Conservation (phyloP, 2,797 vertebrate species). For the Oreochromis grahami region DNA sequence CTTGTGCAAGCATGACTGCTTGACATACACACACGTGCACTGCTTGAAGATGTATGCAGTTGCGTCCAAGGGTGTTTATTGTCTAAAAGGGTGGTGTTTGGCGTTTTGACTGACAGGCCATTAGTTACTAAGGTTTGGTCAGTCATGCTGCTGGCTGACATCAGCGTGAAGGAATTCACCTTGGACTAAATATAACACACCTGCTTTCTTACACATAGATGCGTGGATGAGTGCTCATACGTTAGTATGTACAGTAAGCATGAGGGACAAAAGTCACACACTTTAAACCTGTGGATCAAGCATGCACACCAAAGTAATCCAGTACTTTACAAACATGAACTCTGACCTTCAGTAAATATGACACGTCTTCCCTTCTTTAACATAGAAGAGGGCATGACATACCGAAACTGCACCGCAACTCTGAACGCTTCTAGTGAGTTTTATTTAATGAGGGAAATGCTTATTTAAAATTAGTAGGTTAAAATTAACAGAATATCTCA, state of each 20-base stretch:
- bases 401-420: background rate
- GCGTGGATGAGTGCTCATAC: background rate
- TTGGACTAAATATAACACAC: conserved; percentile 50
- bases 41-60: background rate
- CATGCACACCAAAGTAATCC: background rate
- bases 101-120: conserved; percentile 53
- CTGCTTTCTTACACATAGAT: background rate
- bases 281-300: background rate
- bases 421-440: background rate
- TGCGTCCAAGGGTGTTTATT: conserved; percentile 41
- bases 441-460: background rate
- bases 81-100: conserved; percentile 54
- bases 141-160: conserved; percentile 48
- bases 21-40: background rate
- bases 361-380: background rate
- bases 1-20: background rate
- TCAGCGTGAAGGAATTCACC: conserved; percentile 51
- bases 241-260: background rate
- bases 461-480: background rate
- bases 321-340: conserved; percentile 5
- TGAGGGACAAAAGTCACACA: background rate
- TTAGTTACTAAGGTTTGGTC: conserved; percentile 64
- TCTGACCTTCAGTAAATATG: conserved; percentile 5
- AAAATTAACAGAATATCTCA: background rate
- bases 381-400: background rate